These are phyloP conservation scores for Myrmophylax atrothorax DNA, from an alignment of 2,113 vertebrate genomes.

Conservation along the genomic window DNA sequence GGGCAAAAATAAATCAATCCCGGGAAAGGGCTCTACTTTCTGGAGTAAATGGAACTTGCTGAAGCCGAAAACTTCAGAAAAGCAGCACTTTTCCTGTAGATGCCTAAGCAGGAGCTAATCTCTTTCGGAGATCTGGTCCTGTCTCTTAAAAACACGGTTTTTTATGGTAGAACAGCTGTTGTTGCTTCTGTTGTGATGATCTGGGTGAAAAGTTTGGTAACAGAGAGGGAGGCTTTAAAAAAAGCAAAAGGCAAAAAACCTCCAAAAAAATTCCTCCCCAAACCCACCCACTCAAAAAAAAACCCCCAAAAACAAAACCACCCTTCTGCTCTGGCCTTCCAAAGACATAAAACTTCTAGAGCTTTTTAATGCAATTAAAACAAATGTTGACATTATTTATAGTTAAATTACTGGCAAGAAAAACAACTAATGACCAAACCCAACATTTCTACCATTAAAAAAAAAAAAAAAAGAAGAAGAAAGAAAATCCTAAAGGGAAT, in stretches of 20 bases:
- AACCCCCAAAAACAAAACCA: not conserved
- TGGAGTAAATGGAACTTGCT: conserved; percentile 4
- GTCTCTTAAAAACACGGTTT: conserved; percentile 53
- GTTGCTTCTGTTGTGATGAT: conserved; percentile 70
- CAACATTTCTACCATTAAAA: conserved; percentile 4
- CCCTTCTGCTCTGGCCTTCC: conserved; percentile 45
- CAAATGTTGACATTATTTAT: conserved; percentile 58
- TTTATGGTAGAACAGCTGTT: conserved; percentile 65
- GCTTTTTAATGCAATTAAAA: conserved; percentile 72
- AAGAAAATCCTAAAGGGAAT: conserved; percentile 67
- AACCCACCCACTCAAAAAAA: conserved; percentile 44
- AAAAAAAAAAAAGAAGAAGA: not conserved
- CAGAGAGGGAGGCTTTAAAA: conserved; percentile 50
- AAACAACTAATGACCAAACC: conserved; percentile 52
- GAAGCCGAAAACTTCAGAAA: conserved; percentile 38
- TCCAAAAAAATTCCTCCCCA: conserved; percentile 1
- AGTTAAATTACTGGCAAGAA: conserved; percentile 56
- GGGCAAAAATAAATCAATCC: not conserved
- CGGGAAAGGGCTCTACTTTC: not conserved
- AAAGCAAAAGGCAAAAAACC: conserved; percentile 35
- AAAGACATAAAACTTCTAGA: conserved; percentile 33
- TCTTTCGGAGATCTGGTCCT: conserved; percentile 51
- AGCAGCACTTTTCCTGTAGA: not conserved
- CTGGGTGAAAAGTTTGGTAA: conserved; percentile 72
- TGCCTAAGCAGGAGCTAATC: conserved; percentile 37